Percentiles rank a stretch among this genome's conserved stretches.
phyloP scores from a whole-genome alignment of 1,140 invertebrate species.

The Bicyclus anynana region DNA sequence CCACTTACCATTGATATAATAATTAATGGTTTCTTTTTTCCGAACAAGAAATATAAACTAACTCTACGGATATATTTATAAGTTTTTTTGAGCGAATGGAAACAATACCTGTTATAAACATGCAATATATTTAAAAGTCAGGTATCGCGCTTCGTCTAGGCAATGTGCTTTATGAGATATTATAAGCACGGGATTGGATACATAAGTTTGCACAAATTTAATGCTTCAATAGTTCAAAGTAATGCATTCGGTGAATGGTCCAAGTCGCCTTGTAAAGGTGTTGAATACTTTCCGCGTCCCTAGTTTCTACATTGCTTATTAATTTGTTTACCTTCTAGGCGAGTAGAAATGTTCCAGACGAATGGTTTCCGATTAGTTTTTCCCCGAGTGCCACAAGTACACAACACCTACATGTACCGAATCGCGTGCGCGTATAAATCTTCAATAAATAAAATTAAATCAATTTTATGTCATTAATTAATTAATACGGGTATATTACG shows the following conservation, averaged over 20 bases:
- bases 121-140: background rate
- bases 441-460: no score
- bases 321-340: background rate
- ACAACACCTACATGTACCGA: no score
- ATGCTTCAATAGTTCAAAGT: background rate
- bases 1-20: no score
- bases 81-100: background rate
- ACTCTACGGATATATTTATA: background rate
- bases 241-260: no score
- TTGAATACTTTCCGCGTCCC: no score
- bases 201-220: background rate
- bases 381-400: no score
- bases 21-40: no score
- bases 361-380: background rate
- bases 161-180: background rate
- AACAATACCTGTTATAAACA: background rate
- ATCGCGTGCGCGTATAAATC: no score
- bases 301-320: no score
- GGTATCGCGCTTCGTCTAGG: background rate
- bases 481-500: no score
- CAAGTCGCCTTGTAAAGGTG: no score
- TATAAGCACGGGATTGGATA: background rate
- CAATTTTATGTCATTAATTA: no score
- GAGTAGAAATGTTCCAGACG: background rate
- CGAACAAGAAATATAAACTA: background rate